Conservation (phyloP, 2,113 vertebrate genomes). For the Micronycteris hirsuta region DNA sequence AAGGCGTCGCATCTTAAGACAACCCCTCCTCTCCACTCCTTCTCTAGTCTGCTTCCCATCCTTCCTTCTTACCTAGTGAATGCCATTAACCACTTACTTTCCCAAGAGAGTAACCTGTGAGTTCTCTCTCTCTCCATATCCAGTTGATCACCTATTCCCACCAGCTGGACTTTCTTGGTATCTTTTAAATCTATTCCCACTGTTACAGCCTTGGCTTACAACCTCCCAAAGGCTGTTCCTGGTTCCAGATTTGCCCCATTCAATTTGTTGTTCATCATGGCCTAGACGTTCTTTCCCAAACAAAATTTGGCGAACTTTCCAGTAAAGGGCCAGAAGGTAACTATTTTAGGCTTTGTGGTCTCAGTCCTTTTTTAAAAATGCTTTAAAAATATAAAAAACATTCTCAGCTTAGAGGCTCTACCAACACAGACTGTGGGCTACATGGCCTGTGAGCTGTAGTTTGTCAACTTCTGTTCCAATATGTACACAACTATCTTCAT, state of each 20-base stretch:
- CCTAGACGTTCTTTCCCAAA: not conserved
- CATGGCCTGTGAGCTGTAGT: not conserved
- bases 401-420: not conserved
- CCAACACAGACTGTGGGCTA: not conserved
- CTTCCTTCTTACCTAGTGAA: not conserved
- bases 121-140: not conserved
- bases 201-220: not conserved
- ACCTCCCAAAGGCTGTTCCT: not conserved
- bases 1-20: not conserved
- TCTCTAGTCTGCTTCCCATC: not conserved
- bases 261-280: not conserved
- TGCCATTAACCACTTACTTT: not conserved
- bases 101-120: not conserved
- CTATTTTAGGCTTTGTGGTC: not conserved
- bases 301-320: not conserved
- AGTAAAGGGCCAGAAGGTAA: not conserved
- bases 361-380: not conserved
- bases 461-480: not conserved
- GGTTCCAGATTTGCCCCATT: not conserved
- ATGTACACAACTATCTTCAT: not conserved
- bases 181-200: not conserved
- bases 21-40: not conserved
- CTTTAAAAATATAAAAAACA: not conserved
- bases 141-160: not conserved
- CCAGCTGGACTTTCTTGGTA: not conserved